Conservation (phyloP, 2,113 vertebrate genomes). For the Spizaetus ornatus region DNA sequence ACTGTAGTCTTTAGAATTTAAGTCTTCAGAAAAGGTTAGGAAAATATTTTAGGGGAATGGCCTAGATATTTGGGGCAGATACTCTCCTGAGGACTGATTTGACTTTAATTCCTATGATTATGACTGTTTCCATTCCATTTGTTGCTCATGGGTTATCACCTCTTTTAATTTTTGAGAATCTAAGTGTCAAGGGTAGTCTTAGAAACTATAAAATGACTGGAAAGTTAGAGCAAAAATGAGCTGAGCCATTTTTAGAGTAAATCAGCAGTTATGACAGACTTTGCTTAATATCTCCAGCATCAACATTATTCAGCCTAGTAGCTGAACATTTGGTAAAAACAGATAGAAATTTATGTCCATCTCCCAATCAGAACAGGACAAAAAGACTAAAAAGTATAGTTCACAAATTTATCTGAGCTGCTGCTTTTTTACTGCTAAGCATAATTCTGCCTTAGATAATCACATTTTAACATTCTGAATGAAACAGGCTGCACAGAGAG, state of each 20-base stretch:
- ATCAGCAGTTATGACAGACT: background rate
- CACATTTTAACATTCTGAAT: background rate
- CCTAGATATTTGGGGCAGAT: background rate
- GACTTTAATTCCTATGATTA: background rate
- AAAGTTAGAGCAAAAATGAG: background rate
- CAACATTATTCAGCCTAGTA: background rate
- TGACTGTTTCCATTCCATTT: background rate
- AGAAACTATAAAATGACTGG: background rate
- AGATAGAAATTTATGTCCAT: background rate
- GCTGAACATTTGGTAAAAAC: background rate
- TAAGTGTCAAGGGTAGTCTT: background rate
- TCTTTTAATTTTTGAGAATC: background rate
- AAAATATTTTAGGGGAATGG: background rate
- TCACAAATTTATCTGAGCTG: background rate
- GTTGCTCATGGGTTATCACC: background rate
- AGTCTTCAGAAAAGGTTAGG: background rate
- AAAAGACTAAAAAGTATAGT: background rate
- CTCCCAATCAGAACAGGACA: background rate
- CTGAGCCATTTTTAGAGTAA: background rate
- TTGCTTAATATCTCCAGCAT: background rate
- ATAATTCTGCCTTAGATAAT: constrained; percentile 2
- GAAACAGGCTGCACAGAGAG: background rate
- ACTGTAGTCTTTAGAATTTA: background rate
- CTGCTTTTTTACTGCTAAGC: background rate
- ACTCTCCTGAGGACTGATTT: background rate